Conservation (phyloP, 2,113 vertebrate genomes). For the Xyliphius kryptos region DNA sequence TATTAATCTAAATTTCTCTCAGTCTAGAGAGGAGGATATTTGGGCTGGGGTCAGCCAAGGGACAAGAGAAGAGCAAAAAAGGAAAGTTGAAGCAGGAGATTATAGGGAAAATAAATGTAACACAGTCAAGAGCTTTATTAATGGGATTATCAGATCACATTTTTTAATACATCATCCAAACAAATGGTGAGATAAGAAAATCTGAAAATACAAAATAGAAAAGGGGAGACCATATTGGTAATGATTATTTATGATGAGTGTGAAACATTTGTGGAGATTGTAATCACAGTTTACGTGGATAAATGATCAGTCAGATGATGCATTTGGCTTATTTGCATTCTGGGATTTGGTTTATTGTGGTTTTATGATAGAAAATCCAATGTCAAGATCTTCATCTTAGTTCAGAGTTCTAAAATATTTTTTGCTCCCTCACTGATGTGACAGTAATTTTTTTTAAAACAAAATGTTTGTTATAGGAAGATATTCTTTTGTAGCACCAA, state of each 20-base stretch:
- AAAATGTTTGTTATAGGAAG: no score
- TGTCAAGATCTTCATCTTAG: no score
- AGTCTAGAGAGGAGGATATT: conserved; percentile 62
- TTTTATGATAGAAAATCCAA: no score
- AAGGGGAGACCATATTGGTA: conserved; percentile 30
- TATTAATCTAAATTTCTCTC: conserved; percentile 65
- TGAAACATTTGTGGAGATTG: conserved; percentile 33
- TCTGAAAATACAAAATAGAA: conserved; percentile 51
- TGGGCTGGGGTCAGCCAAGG: conserved; percentile 76
- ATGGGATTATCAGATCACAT: conserved; percentile 83
- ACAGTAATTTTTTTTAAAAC: no score
- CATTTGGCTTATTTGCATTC: no score
- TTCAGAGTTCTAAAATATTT: no score
- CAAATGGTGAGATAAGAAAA: conserved; percentile 55
- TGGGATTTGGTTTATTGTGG: no score
- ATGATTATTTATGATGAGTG: conserved; percentile 55
- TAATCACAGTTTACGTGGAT: conserved; percentile 10
- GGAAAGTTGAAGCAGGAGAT: conserved; percentile 65
- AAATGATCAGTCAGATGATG: no score
- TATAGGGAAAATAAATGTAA: conserved; percentile 81
- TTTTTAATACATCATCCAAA: conserved; percentile 66
- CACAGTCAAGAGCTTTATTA: conserved; percentile 80
- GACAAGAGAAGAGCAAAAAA: conserved; percentile 64
- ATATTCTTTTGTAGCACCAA: no score
- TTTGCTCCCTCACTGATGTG: no score